These are phyloP conservation scores for Neria commutata DNA, from an alignment of 2,888 invertebrate species.

Conservation along the genomic window DNA sequence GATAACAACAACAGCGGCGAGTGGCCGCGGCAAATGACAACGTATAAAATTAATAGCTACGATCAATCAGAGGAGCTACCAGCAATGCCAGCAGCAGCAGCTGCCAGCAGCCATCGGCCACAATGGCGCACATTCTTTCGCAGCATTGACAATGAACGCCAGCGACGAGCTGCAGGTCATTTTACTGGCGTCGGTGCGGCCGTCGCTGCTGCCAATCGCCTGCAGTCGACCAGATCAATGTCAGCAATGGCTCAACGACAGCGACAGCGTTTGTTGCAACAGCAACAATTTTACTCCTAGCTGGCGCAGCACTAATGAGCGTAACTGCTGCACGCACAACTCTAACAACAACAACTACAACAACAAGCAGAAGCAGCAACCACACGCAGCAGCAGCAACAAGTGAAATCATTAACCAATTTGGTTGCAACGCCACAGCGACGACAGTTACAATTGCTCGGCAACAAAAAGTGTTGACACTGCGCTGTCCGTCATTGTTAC, in stretches of 20 bases:
- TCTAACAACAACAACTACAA: conserved; percentile 29
- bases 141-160: conserved; percentile 14
- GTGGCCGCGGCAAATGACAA: conserved; percentile 49
- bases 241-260: conserved; percentile 37
- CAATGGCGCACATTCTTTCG: conserved; percentile 18
- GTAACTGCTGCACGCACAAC: conserved; percentile 21
- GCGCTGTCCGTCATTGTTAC: conserved; percentile 29
- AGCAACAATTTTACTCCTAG: too few species aligned
- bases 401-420: conserved; percentile 30
- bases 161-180: conserved; percentile 3
- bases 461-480: conserved; percentile 27
- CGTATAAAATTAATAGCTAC: conserved; percentile 56
- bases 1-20: conserved; percentile 32
- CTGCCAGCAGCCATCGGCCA: conserved; percentile 5
- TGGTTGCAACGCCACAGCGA: conserved; percentile 35
- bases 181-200: conserved; percentile 15
- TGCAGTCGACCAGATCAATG: conserved; percentile 54
- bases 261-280: conserved; percentile 29
- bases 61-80: conserved; percentile 58
- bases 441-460: conserved; percentile 33
- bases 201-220: conserved; percentile 47
- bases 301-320: too few species aligned
- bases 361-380: conserved; percentile 16
- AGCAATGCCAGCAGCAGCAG: conserved; percentile 44
- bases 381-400: conserved; percentile 12